phyloP scores from a whole-genome alignment of 2,113 vertebrate genomes.

The Passer montanus region DNA sequence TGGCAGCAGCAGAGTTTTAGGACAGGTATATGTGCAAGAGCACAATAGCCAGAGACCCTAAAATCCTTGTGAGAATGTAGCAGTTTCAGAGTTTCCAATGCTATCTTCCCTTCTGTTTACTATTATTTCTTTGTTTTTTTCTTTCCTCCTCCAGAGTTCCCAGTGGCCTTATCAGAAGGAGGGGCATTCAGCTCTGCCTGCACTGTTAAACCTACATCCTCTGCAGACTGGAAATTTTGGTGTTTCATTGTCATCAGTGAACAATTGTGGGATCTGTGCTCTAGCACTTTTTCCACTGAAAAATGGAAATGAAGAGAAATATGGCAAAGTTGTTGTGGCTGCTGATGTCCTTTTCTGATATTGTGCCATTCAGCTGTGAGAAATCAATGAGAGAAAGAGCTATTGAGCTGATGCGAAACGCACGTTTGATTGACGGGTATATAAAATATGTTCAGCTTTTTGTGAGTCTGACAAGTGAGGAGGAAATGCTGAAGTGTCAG shows the following conservation, averaged over 20 bases:
- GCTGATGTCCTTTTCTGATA: background rate
- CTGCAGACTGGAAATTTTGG: background rate
- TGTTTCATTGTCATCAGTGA: background rate
- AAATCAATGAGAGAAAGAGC: constrained; percentile 40
- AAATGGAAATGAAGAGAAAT: background rate
- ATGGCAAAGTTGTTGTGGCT: background rate
- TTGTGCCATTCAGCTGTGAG: constrained; percentile 29
- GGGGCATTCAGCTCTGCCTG: background rate
- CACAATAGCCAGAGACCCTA: background rate
- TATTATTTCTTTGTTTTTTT: background rate
- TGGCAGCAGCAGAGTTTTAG: background rate
- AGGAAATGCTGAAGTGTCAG: background rate
- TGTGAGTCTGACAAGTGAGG: background rate
- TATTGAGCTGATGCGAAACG: constrained; percentile 73
- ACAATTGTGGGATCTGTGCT: background rate
- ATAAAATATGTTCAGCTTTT: background rate
- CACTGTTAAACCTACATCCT: background rate
- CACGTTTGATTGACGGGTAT: constrained; percentile 86
- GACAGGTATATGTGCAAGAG: background rate
- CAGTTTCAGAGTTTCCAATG: background rate
- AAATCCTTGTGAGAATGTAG: background rate
- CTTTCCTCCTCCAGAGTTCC: background rate
- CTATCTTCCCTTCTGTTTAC: background rate
- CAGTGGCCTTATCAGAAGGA: background rate
- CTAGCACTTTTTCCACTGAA: background rate